Evolutionary conservation across 2,888 invertebrate genomes (phyloP), one percentile per base, ranked within the genome.

Genomic region (Macropis europaea): DNA sequence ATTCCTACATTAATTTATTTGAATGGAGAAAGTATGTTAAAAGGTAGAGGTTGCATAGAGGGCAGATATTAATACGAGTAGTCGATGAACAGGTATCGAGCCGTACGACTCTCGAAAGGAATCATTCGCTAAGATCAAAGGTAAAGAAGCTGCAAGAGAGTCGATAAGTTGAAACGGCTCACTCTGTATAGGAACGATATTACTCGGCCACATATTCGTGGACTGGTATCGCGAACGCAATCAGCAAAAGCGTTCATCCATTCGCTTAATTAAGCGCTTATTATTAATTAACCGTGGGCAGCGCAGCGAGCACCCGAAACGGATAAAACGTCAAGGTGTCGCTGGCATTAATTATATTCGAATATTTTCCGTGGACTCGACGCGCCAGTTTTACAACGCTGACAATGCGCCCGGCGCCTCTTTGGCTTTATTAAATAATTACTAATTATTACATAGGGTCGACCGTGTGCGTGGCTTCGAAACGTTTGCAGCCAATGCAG

Each of bases 201-300:
- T 34, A 42, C 50, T 17, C 40, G 45, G 28, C 38, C 42, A 38
- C 53, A 45, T 40, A 45, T 50, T 30, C 36, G 30, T 17, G 53
- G 52, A 36, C 56, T 13, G 24, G 54, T 67, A 73, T 76, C 63
- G 61, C 59, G 48, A 60, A 22, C 48, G 63, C 73, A 79, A 81
- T 81, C 73, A 66, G 73, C 76, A 70, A 74, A 77, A 82, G 81
- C 77, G 74, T 54, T 52, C 73, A 52, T 66, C 70, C 76, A 82
- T 81, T 81, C 82, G 81, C 79, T 79, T 81, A 82, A 82, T 81
- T 82, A 82, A 82, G 69, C 79, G 81, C 75, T 82, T 81, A 81
- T 82, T 79, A 77, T 81, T 82, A 82, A 82, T 82, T 82, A 82
- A 77, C 60, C 69, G 70, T 59, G 54, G 42, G 53, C 67, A 63